Percentiles rank a stretch among this genome's conserved stretches.
phyloP scores from a whole-genome alignment of 37 sponge, comb jelly and placozoan genomes.

The Agelas oroides region DNA sequence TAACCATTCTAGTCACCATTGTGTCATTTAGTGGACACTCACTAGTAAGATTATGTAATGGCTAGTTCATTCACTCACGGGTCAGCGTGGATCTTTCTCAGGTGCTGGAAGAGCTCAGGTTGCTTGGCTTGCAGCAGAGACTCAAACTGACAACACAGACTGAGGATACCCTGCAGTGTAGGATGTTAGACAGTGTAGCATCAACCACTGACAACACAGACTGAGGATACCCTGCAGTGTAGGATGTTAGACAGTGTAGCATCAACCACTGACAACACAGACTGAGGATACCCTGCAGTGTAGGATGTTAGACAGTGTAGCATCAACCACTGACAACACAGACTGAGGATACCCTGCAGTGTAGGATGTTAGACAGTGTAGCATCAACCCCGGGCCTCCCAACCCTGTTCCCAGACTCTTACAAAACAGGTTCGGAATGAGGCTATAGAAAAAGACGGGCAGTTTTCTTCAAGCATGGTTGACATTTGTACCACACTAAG shows the following conservation, averaged over 20 bases:
- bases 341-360: conserved; percentile 56
- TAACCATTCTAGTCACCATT: too few species aligned
- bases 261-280: conserved; percentile 74
- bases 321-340: conserved; percentile 74
- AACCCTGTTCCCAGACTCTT: too few species aligned
- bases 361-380: too few species aligned
- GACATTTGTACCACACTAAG: too few species aligned
- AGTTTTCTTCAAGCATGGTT: conserved; percentile 19
- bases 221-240: conserved; percentile 66
- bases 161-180: conserved; percentile 58
- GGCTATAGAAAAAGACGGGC: too few species aligned
- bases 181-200: too few species aligned
- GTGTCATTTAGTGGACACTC: too few species aligned
- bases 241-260: too few species aligned
- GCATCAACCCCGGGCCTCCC: conserved; percentile 66
- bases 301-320: too few species aligned
- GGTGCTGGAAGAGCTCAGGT: conserved; percentile 74
- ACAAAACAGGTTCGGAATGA: neutral
- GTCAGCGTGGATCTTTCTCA: conserved; percentile 57
- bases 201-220: conserved; percentile 71
- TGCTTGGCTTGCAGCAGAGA: conserved; percentile 69
- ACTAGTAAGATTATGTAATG: too few species aligned
- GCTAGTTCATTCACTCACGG: conserved; percentile 34
- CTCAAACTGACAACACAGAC: conserved; percentile 81
- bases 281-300: conserved; percentile 62